Conservation (phyloP, 2,113 vertebrate genomes). For the Sander lucioperca region DNA sequence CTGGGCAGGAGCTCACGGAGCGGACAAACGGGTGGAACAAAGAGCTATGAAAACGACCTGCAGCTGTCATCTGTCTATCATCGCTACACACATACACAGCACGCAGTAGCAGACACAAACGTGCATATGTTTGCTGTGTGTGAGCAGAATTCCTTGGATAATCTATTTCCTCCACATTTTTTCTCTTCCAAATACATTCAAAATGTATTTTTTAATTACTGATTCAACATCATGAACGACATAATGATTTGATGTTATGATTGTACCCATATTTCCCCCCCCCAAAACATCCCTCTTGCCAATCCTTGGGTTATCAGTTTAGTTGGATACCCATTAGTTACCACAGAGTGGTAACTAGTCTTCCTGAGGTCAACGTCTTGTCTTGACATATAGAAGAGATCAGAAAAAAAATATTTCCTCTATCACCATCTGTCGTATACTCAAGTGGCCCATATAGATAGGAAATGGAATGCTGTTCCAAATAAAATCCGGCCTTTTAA, state of each 20-base stretch:
- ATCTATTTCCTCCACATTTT: neutral
- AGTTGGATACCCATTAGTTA: neutral
- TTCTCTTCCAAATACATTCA: neutral
- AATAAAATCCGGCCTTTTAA: slow-evolving; percentile 53
- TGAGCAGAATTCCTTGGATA: neutral
- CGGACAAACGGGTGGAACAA: slow-evolving; percentile 45
- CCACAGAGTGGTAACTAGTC: neutral
- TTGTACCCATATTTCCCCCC: neutral
- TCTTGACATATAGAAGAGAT: slow-evolving; percentile 30
- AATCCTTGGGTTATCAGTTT: neutral
- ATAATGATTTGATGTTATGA: neutral
- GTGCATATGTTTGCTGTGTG: neutral
- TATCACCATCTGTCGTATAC: slow-evolving; percentile 48
- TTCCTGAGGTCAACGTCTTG: neutral
- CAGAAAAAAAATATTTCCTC: slow-evolving; percentile 36
- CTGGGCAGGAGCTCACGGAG: slow-evolving; percentile 47
- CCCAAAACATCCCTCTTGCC: neutral
- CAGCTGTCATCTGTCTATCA: slow-evolving; percentile 47
- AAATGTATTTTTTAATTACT: neutral
- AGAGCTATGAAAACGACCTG: slow-evolving; percentile 57
- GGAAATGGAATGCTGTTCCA: slow-evolving; percentile 45
- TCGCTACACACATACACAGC: slow-evolving; percentile 21
- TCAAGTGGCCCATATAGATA: slow-evolving; percentile 22
- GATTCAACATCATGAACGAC: neutral
- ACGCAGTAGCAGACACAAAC: slow-evolving; percentile 2